Conservation (phyloP, 2,797 vertebrate genomes). For the Hafferia zeledoni region DNA sequence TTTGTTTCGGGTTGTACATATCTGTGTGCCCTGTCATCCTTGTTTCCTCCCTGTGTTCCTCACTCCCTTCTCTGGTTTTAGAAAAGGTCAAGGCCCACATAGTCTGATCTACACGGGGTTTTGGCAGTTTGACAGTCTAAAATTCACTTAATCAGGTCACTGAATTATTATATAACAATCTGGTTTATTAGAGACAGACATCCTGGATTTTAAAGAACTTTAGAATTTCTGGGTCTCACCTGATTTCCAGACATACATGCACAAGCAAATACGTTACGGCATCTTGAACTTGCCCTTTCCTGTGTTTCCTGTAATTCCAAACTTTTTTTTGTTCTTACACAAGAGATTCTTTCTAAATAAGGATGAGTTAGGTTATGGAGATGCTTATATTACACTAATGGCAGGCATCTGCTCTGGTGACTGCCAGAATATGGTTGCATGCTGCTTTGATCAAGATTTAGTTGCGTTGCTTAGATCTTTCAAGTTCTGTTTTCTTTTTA, state of each 20-base stretch:
- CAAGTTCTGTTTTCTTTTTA: not conserved
- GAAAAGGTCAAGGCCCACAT: not conserved
- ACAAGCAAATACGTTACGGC: not conserved
- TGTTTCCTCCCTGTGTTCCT: not conserved
- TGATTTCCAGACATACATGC: not conserved
- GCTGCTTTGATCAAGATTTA: slow-evolving; percentile 35
- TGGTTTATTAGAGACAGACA: not conserved
- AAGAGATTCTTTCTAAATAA: not conserved
- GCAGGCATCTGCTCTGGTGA: slow-evolving; percentile 10
- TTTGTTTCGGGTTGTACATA: not conserved
- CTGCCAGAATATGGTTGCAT: slow-evolving; percentile 21
- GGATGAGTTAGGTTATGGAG: slow-evolving; percentile 12
- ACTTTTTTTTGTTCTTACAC: not conserved
- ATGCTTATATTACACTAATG: slow-evolving; percentile 6
- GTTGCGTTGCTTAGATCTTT: slow-evolving; percentile 34
- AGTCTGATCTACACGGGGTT: not conserved
- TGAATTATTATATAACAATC: not conserved
- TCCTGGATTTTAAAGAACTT: not conserved
- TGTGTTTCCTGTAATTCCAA: not conserved
- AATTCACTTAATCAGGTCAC: not conserved
- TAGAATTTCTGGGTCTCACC: not conserved
- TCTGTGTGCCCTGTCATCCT: not conserved
- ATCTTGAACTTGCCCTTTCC: not conserved
- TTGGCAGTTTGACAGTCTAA: not conserved
- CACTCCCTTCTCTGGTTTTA: not conserved